Evolutionary conservation across 1,140 invertebrate genomes (phyloP).

Genomic region (Meloidogyne floridensis): DNA sequence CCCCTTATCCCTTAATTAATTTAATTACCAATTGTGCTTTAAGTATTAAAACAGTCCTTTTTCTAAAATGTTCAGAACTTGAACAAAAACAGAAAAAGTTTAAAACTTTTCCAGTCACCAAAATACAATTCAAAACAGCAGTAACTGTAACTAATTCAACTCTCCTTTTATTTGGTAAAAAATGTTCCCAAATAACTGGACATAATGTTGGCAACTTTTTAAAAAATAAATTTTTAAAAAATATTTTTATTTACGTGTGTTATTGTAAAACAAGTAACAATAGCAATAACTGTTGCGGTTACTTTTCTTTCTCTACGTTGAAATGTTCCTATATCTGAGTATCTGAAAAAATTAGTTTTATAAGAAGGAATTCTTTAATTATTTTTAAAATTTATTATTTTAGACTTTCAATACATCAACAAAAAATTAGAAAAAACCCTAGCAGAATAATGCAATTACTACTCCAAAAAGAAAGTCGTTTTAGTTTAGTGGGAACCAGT

Average conservation of each 20-base stretch:
- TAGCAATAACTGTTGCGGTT: slow-evolving; percentile 54
- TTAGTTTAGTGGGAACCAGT: too few species aligned
- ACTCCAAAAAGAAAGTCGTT: too few species aligned
- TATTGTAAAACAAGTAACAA: slow-evolving; percentile 55
- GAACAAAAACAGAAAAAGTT: slow-evolving; percentile 54
- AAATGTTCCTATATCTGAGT: slow-evolving; percentile 50
- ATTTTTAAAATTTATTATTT: neutral
- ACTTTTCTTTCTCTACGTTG: slow-evolving; percentile 57
- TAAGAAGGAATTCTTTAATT: too few species aligned
- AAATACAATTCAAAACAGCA: slow-evolving; percentile 44
- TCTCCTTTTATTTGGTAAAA: neutral
- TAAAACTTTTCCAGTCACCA: slow-evolving; percentile 49
- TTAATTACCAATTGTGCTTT: slow-evolving; percentile 47
- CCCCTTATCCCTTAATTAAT: neutral
- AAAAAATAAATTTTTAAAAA: slow-evolving; percentile 23
- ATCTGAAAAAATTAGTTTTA: slow-evolving; percentile 10
- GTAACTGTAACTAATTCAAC: slow-evolving; percentile 29
- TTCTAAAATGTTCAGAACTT: slow-evolving; percentile 52
- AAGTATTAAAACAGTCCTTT: slow-evolving; percentile 44
- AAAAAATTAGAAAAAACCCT: too few species aligned
- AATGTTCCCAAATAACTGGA: slow-evolving; percentile 57
- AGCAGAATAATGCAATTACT: too few species aligned
- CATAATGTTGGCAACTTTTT: slow-evolving; percentile 45
- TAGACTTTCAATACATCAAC: too few species aligned
- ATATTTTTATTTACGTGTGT: slow-evolving; percentile 43